Evolutionary conservation across 2,113 vertebrate species (phyloP), one percentile per base, ranked within the genome.

Genomic region (Microtus ochrogaster): DNA sequence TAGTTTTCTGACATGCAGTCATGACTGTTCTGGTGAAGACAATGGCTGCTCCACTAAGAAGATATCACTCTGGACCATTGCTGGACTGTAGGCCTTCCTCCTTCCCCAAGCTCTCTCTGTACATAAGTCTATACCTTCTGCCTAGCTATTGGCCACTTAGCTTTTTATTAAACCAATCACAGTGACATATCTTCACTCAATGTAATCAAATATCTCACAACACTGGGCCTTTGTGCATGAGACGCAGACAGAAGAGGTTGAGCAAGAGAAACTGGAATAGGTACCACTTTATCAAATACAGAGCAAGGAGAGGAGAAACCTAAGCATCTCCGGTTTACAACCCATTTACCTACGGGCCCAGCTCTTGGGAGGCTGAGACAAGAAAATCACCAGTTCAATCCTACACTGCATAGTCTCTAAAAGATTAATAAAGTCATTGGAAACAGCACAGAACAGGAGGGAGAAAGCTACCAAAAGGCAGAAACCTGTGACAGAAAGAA

Each of bases 201-300:
- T 33, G 30, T 68, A 33, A 33, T 68, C 4, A 68, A 33, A 14
- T 68, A 33, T 36, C 66, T 68, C 30, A 33, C 30, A 68, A 68
- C 13, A 68, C 30, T 33, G 66, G 85, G 28, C 83, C 92, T 72
- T 90, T 82, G 81, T 61, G 68, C 55, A 83, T 66, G 33, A 78
- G n/a, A 87, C 3, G 47, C 77, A 61, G 8, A 92, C 65, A 47
- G 12, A 84, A 95, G 3, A 89, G 2, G 24, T 22, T 73, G 30
- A 84, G 77, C 11, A 26, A 33, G 13, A 95, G 11, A 91, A 92
- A 39, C 11, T 33, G 10, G 49, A 52, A 52, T 14, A 52, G 49
- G 41, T 22, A 81, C 36, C 14, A 63, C n/a, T 91, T 95, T 77
- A 74, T 52, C 61, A 96, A 91, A 91, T 13, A 13, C 5, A 95